Evolutionary conservation across 2,113 vertebrate genomes (phyloP).

Genomic region (Dromiciops gliroides): DNA sequence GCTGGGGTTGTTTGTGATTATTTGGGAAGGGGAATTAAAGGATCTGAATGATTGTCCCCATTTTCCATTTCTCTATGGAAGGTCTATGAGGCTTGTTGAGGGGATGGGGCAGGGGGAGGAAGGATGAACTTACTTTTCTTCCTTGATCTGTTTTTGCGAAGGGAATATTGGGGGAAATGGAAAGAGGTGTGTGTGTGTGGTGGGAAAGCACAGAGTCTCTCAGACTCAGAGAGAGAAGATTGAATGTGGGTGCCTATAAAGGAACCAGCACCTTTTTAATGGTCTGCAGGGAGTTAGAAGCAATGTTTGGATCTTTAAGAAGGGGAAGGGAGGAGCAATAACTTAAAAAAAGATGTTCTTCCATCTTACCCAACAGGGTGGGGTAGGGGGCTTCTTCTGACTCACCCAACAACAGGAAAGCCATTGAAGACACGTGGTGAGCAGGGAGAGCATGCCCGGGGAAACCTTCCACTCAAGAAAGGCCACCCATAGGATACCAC

Average conservation of each 20-base stretch:
- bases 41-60: conserved; percentile 3
- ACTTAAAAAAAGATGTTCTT: background rate
- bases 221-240: background rate
- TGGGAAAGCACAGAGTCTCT: background rate
- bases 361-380: background rate
- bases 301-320: background rate
- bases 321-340: background rate
- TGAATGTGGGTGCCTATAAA: background rate
- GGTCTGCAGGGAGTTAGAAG: background rate
- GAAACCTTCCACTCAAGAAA: background rate
- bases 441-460: background rate
- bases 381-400: background rate
- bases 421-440: background rate
- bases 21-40: background rate
- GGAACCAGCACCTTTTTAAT: background rate
- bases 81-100: background rate
- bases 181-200: too few species aligned
- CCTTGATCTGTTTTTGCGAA: background rate
- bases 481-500: background rate
- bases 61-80: conserved; percentile 15
- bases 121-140: background rate
- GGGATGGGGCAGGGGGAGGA: background rate
- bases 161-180: background rate
- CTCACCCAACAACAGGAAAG: background rate
- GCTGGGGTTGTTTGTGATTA: background rate